Percentiles rank a stretch among this genome's conserved stretches.
Conservation (phyloP, 2,888 invertebrate species). For the Noctua pronuba region DNA sequence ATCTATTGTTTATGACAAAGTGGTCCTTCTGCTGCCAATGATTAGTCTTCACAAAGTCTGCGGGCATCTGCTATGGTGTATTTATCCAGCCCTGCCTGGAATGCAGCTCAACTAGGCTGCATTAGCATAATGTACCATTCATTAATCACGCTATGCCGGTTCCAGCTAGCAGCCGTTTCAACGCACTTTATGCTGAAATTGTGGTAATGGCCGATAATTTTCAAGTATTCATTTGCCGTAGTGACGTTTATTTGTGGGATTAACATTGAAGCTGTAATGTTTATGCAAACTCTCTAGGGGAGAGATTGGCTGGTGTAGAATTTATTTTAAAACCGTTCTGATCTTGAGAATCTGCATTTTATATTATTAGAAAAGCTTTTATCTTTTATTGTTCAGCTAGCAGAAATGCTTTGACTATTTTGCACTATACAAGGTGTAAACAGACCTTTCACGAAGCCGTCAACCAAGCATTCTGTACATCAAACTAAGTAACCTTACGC, state of each 20-base stretch:
- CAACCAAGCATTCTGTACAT: no score
- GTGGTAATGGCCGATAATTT: slow-evolving; percentile 62
- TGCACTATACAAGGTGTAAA: no score
- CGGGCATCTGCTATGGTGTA: slow-evolving; percentile 53
- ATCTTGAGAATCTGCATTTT: not conserved
- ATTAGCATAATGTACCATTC: slow-evolving; percentile 71
- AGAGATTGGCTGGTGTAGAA: slow-evolving; percentile 14
- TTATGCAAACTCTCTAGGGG: slow-evolving; percentile 34
- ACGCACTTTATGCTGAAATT: slow-evolving; percentile 64
- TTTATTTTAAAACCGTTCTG: slow-evolving; percentile 26
- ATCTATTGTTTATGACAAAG: not conserved
- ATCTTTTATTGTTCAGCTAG: not conserved
- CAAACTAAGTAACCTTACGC: no score
- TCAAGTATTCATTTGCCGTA: slow-evolving; percentile 54
- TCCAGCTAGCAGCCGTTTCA: slow-evolving; percentile 56
- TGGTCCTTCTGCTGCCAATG: slow-evolving; percentile 43
- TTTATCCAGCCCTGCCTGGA: slow-evolving; percentile 67
- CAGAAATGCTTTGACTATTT: not conserved
- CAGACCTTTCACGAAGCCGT: no score
- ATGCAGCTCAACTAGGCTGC: slow-evolving; percentile 69
- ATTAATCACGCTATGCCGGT: slow-evolving; percentile 70
- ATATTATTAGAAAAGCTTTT: not conserved
- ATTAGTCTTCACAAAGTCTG: slow-evolving; percentile 31
- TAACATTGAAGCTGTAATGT: slow-evolving; percentile 45
- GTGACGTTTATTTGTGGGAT: slow-evolving; percentile 59